These are phyloP conservation scores for Meleagris gallopavo DNA, from an alignment of 2,113 vertebrate genomes.

Conservation along the genomic window DNA sequence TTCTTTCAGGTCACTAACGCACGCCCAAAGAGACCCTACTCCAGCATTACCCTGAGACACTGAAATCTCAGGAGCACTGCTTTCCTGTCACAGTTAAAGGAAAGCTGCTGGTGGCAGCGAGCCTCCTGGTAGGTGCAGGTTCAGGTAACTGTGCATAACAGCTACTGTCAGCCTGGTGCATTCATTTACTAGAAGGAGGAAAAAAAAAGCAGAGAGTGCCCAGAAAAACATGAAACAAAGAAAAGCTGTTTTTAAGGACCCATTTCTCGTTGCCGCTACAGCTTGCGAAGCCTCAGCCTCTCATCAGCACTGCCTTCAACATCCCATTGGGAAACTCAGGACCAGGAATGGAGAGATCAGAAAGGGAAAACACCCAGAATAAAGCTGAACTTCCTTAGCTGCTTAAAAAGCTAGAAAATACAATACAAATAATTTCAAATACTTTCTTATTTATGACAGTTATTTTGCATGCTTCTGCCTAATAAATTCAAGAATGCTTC, in stretches of 20 bases:
- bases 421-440: not conserved
- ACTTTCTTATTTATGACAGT: not conserved
- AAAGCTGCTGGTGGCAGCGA: not conserved
- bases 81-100: slow-evolving; percentile 26
- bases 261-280: slow-evolving; percentile 34
- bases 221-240: not conserved
- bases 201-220: not conserved
- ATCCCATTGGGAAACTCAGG: not conserved
- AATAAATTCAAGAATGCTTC: not conserved
- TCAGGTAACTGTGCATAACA: not conserved
- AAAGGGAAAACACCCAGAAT: slow-evolving; percentile 10
- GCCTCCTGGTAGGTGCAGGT: not conserved
- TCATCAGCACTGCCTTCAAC: slow-evolving; percentile 10
- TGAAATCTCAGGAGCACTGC: not conserved
- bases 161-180: not conserved
- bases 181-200: not conserved
- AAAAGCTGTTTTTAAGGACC: slow-evolving; percentile 33
- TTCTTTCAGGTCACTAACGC: not conserved
- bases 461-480: not conserved
- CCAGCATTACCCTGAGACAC: not conserved
- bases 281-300: not conserved
- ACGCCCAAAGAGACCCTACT: not conserved
- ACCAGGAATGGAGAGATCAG: slow-evolving; percentile 18
- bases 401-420: not conserved
- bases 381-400: not conserved